Evolutionary conservation across 2,797 vertebrate species (phyloP), one percentile per base, ranked within the genome.

Genomic region (Cynodonichthys magdalenae): DNA sequence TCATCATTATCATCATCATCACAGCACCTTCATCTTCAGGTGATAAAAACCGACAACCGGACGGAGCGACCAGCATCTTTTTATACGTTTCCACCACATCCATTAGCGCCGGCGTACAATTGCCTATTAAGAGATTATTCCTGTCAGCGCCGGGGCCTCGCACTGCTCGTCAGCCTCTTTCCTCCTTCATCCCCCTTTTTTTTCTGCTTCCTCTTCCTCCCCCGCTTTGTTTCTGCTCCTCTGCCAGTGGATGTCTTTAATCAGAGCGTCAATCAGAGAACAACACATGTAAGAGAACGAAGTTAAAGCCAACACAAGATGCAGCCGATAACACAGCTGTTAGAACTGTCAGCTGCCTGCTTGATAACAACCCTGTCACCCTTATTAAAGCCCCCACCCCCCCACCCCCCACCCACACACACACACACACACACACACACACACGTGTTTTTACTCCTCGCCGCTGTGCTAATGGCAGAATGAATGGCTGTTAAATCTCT

Each of bases 261-360:
- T 92, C 92, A 83, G 77, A 56, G 69, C 69, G 69, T 88, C 87
- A 87, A 90, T 90, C 89, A 89, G 59, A 76, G 70, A 63, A 65
- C 46, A 49, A 53, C 50, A 34, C 58, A 46, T 69, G 77, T 61
- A 64, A 80, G 73, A 85, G 85, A 84, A 88, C 78, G 69, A 79
- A 72, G 83, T 87, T 83, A 83, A 91, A 90, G 90, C 89, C 84
- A 87, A 90, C 81, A 78, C 65, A 71, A 86, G 86, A 82, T 86
- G 77, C 79, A 84, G 57, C 51, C 79, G 89, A 90, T 91, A 89
- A 89, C 82, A 80, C 83, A 89, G 80, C 84, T 87, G 80, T 86
- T 87, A 88, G 87, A 87, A 81, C 81, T 84, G 67, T 80, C 75
- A 83, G 69, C 80, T 48, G 83, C 67, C 81, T 73, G 69, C 74